phyloP scores from a whole-genome alignment of 2,113 vertebrate genomes.

The Lamprotornis superbus region DNA sequence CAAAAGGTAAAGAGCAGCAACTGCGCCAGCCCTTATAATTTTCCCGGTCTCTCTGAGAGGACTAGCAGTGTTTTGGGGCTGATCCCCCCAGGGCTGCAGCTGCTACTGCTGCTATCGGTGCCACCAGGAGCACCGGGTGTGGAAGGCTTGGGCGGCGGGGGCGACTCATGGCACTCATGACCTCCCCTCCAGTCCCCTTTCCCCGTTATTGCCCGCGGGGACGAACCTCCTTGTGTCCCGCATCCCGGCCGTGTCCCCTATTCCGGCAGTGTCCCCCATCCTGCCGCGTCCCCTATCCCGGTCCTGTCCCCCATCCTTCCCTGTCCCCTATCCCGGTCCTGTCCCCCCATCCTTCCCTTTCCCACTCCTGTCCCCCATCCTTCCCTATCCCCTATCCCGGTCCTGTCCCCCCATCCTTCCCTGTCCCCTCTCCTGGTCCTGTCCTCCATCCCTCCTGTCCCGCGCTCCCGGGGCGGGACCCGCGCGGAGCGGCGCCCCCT shows the following conservation, averaged over 20 bases:
- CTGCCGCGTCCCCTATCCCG: neutral
- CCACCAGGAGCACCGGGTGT: accelerated
- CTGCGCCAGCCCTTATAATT: accelerated
- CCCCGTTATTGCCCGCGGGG: neutral
- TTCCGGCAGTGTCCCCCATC: accelerated
- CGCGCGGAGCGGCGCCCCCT: neutral
- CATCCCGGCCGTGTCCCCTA: accelerated
- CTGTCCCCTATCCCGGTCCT: neutral
- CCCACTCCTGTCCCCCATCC: neutral
- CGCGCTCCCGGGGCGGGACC: neutral
- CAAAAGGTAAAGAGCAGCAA: neutral
- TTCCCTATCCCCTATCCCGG: no score
- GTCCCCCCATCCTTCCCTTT: neutral
- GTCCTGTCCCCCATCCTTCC: neutral
- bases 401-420: no score
- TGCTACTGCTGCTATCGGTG: accelerated
- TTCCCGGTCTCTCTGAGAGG: accelerated
- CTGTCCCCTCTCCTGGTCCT: no score
- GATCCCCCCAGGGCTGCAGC: neutral
- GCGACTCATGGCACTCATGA: accelerated
- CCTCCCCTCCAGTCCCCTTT: no score
- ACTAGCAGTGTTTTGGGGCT: neutral
- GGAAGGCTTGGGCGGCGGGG: neutral
- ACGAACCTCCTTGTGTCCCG: no score
- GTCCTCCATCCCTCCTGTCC: no score